Percentiles rank a stretch among this genome's conserved stretches.
Evolutionary conservation across 1,140 invertebrate genomes (phyloP).

Genomic region (Apolygus lucorum): DNA sequence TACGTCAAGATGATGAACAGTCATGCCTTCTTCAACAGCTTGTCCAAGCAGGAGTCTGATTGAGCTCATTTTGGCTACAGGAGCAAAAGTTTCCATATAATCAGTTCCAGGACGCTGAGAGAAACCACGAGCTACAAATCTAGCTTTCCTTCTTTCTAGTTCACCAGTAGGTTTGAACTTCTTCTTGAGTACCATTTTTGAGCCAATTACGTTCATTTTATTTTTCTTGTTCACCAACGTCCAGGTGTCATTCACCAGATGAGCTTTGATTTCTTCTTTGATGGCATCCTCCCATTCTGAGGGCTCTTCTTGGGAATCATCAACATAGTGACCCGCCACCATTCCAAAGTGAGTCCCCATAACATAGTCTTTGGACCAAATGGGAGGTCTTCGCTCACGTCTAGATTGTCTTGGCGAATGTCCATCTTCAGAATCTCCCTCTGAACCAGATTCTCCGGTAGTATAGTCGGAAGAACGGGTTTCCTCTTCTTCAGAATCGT

Average conservation of each 20-base stretch:
- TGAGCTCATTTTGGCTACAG: too few species aligned
- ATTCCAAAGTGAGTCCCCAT: too few species aligned
- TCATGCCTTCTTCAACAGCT: neutral
- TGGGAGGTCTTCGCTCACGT: too few species aligned
- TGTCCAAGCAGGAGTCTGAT: too few species aligned
- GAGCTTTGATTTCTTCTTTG: neutral
- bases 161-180: neutral
- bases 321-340: too few species aligned
- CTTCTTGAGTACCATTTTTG: neutral
- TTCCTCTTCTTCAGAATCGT: neutral
- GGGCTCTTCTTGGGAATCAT: too few species aligned
- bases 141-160: neutral
- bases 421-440: neutral
- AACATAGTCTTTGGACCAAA: too few species aligned
- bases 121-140: too few species aligned
- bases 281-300: neutral
- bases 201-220: too few species aligned
- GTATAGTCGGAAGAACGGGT: neutral
- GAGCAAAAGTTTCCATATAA: too few species aligned
- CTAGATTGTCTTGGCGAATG: too few species aligned
- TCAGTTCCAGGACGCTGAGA: neutral
- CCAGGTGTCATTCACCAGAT: neutral
- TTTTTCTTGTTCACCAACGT: neutral
- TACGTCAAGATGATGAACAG: conserved; percentile 1
- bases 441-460: neutral